Evolutionary conservation across 2,113 vertebrate species (phyloP).

Genomic region (Trinectes maculatus): DNA sequence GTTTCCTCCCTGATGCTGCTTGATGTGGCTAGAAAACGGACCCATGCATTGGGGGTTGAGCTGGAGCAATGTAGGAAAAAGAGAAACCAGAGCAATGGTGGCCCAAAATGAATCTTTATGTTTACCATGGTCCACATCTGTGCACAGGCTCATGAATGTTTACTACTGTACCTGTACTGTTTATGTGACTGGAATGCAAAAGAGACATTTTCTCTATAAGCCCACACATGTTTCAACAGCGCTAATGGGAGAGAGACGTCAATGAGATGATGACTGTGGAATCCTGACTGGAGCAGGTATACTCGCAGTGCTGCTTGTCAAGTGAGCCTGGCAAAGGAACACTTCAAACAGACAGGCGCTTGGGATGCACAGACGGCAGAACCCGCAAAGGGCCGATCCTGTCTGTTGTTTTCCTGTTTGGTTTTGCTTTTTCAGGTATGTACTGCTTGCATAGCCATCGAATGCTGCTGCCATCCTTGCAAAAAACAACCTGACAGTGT

Average conservation of each 20-base stretch:
- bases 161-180: conserved; percentile 26
- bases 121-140: conserved; percentile 10
- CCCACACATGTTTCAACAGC: conserved; percentile 22
- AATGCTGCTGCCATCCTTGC: not conserved
- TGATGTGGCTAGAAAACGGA: conserved; percentile 57
- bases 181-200: conserved; percentile 24
- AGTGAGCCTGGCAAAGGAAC: conserved; percentile 12
- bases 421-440: not conserved
- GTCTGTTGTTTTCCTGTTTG: conserved; percentile 2
- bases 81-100: conserved; percentile 33
- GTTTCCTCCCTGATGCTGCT: conserved; percentile 19
- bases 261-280: conserved; percentile 28
- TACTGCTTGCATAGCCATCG: not conserved
- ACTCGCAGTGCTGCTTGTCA: conserved; percentile 1
- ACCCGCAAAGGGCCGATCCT: not conserved
- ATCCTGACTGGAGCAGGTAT: conserved; percentile 33
- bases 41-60: not conserved
- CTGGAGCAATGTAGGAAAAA: conserved; percentile 21
- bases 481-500: not conserved
- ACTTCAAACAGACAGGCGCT: not conserved
- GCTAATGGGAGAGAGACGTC: conserved; percentile 37
- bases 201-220: conserved; percentile 27
- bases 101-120: conserved; percentile 15
- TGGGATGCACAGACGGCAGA: conserved; percentile 10
- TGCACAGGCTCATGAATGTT: not conserved